Percentiles rank a stretch among this genome's conserved stretches.
Evolutionary conservation across 2,797 vertebrate genomes (phyloP).

Genomic region (Thamnophis elegans): DNA sequence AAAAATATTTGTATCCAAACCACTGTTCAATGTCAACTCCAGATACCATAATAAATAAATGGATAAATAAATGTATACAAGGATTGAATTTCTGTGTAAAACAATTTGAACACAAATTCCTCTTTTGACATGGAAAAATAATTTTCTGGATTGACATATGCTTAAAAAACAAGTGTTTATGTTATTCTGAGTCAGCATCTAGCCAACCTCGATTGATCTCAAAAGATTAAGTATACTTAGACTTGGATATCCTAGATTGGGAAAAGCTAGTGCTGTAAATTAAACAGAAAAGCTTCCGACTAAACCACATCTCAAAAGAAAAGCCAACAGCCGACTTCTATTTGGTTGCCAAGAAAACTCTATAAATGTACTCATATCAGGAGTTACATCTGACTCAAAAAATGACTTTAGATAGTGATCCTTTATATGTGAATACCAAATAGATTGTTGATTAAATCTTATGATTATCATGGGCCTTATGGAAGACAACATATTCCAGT

Average conservation of each 20-base stretch:
- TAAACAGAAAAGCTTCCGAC: background rate
- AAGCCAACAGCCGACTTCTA: background rate
- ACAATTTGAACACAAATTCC: background rate
- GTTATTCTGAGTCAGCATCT: background rate
- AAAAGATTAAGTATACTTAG: background rate
- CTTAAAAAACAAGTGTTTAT: background rate
- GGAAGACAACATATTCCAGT: background rate
- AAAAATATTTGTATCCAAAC: background rate
- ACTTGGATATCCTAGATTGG: background rate
- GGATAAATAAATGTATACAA: conserved; percentile 2
- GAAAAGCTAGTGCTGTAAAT: background rate
- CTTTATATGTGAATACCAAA: background rate
- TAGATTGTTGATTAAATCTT: background rate
- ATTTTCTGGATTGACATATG: background rate
- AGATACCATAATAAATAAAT: background rate
- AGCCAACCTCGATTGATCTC: background rate
- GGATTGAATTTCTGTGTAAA: background rate
- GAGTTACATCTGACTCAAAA: background rate
- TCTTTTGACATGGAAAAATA: background rate
- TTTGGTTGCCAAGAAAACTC: background rate
- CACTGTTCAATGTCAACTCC: background rate
- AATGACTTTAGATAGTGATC: background rate
- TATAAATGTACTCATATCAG: background rate
- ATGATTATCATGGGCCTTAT: background rate
- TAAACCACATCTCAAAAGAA: background rate